phyloP scores from a whole-genome alignment of 2,113 vertebrate genomes.

The Lagenorhynchus albirostris region DNA sequence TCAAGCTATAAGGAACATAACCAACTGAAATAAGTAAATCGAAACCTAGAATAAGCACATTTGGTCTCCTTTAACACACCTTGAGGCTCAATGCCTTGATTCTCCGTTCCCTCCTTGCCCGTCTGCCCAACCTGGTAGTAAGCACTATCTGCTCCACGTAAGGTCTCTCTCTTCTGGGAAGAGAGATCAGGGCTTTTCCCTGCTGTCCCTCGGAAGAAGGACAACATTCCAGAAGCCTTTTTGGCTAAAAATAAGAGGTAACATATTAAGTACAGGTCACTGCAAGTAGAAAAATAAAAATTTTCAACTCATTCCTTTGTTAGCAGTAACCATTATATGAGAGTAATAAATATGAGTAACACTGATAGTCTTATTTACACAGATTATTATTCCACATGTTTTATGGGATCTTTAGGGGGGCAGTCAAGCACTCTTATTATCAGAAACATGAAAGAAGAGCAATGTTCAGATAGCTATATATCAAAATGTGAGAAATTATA shows the following conservation, averaged over 20 bases:
- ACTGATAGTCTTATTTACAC: background rate
- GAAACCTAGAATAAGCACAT: background rate
- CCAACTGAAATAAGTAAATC: background rate
- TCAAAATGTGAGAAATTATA: background rate
- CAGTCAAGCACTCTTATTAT: background rate
- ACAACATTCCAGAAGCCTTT: conserved; percentile 86
- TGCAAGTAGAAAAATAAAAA: conserved; percentile 20
- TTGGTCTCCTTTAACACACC: conserved; percentile 70
- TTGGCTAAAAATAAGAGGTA: conserved; percentile 80
- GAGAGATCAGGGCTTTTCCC: conserved; percentile 87
- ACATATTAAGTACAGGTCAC: conserved; percentile 32
- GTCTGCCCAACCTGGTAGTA: conserved; percentile 88
- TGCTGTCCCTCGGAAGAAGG: conserved; percentile 89
- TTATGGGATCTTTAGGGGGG: background rate
- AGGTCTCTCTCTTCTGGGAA: conserved; percentile 87
- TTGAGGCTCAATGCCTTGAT: conserved; percentile 82
- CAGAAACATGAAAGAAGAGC: background rate
- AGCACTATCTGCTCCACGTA: conserved; percentile 88
- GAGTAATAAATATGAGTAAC: background rate
- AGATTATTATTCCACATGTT: background rate
- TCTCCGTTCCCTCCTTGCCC: conserved; percentile 85
- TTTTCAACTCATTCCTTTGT: conserved; percentile 17
- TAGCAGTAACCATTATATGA: background rate
- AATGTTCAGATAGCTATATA: background rate
- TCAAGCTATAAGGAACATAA: background rate